Conservation (phyloP, 2,888 invertebrate genomes). For the Ochropleura leucogaster region DNA sequence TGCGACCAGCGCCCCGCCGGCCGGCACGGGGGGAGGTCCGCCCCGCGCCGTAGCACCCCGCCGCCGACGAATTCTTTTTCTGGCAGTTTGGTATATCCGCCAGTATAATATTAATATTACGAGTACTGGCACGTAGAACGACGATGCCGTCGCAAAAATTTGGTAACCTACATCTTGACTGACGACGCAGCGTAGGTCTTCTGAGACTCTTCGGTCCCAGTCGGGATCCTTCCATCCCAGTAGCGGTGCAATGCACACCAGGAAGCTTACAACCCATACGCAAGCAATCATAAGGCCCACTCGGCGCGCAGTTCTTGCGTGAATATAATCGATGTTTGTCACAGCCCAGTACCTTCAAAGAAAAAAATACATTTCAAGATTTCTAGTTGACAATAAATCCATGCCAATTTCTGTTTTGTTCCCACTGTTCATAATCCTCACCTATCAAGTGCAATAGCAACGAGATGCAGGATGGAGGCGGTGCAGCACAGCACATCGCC, state of each 20-base stretch:
- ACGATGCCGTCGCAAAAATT: conserved; percentile 97
- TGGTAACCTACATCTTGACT: conserved; percentile 96
- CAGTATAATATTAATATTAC: conserved; percentile 97
- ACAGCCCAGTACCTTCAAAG: conserved; percentile 95
- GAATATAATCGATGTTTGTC: conserved; percentile 97
- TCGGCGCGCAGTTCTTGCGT: conserved; percentile 94
- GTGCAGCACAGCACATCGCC: conserved; percentile 98
- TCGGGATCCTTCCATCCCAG: conserved; percentile 95
- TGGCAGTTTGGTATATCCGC: conserved; percentile 97
- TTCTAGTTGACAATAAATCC: background rate
- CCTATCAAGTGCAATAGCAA: conserved; percentile 96
- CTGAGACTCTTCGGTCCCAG: conserved; percentile 90
- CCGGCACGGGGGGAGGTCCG: conserved; percentile 87
- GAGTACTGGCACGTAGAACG: conserved; percentile 97
- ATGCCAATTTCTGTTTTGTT: background rate
- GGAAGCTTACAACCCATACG: conserved; percentile 95
- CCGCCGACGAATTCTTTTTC: conserved; percentile 95
- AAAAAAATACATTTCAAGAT: conserved; percentile 57
- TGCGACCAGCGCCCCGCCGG: conserved; percentile 91
- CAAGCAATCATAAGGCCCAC: conserved; percentile 95
- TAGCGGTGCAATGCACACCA: conserved; percentile 96
- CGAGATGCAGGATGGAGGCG: conserved; percentile 95
- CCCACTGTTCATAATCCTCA: conserved; percentile 74
- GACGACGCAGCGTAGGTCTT: conserved; percentile 94
- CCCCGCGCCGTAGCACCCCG: conserved; percentile 91